Conservation (phyloP, 2,113 vertebrate genomes). For the Ptyas mucosa region DNA sequence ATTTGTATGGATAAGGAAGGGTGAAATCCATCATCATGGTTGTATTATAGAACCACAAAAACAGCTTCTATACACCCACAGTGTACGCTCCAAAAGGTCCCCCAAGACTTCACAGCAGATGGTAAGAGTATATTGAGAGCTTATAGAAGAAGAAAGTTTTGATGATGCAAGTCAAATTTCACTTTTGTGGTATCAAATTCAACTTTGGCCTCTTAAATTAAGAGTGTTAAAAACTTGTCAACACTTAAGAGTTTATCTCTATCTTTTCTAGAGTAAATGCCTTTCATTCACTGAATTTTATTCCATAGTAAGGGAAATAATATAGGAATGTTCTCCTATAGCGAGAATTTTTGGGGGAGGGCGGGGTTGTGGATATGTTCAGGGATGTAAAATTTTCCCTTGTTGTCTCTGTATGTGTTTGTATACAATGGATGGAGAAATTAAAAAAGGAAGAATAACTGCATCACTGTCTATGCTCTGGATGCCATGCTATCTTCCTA, state of each 20-base stretch:
- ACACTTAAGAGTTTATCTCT: not conserved
- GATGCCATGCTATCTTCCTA: not conserved
- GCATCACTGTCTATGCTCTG: not conserved
- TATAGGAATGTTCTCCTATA: not conserved
- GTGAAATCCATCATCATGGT: not conserved
- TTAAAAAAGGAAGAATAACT: not conserved
- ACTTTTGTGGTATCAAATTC: not conserved
- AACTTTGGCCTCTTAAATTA: not conserved
- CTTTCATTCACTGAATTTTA: not conserved
- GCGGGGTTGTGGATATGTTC: not conserved
- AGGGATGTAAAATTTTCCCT: not conserved
- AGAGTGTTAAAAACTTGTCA: not conserved
- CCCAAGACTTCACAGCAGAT: not conserved
- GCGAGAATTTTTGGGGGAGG: not conserved
- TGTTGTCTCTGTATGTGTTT: not conserved
- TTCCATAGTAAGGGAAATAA: not conserved
- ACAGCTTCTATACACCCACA: not conserved
- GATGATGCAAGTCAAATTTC: not conserved
- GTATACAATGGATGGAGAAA: not conserved
- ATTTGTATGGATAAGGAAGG: not conserved
- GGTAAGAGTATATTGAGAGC: not conserved
- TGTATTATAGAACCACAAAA: not conserved
- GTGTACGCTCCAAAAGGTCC: not conserved
- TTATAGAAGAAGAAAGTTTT: not conserved
- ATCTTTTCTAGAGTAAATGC: not conserved